A percentile compares a stretch with the other conserved stretches of the same genome.
phyloP scores from a whole-genome alignment of 2,113 vertebrate genomes.

The Scatophagus argus region DNA sequence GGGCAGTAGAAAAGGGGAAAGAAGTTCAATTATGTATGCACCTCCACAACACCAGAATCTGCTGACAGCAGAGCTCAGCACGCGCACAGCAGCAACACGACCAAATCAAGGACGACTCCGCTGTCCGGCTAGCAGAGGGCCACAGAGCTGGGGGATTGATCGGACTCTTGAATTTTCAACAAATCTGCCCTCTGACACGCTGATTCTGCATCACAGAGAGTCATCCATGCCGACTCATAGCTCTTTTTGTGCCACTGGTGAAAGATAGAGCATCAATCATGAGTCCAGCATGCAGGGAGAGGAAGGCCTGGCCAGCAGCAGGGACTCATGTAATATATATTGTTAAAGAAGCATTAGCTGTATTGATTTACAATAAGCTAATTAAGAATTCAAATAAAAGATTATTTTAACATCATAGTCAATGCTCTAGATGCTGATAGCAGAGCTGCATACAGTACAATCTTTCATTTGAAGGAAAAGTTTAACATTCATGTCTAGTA shows the following conservation, averaged over 20 bases:
- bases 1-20: slow-evolving; percentile 38
- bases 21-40: slow-evolving; percentile 72
- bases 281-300: slow-evolving; percentile 7
- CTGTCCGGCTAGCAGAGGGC: not conserved
- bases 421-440: not conserved
- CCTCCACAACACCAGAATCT: slow-evolving; percentile 69
- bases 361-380: slow-evolving; percentile 22
- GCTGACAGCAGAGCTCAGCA: slow-evolving; percentile 72
- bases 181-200: slow-evolving; percentile 57
- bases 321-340: not conserved
- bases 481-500: too few relatives aligned
- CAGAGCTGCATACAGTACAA: not conserved
- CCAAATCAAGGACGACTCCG: slow-evolving; percentile 57
- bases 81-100: slow-evolving; percentile 13
- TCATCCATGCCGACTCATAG: slow-evolving; percentile 56
- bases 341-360: not conserved
- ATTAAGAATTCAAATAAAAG: not conserved
- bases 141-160: slow-evolving; percentile 49
- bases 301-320: not conserved
- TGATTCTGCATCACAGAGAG: slow-evolving; percentile 28
- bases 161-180: slow-evolving; percentile 52
- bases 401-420: not conserved
- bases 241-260: slow-evolving; percentile 34
- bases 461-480: not conserved
- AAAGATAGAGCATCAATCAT: slow-evolving; percentile 32